Evolutionary conservation across 2,888 invertebrate species (phyloP).

Genomic region (Cataglyphis altisquamis): DNA sequence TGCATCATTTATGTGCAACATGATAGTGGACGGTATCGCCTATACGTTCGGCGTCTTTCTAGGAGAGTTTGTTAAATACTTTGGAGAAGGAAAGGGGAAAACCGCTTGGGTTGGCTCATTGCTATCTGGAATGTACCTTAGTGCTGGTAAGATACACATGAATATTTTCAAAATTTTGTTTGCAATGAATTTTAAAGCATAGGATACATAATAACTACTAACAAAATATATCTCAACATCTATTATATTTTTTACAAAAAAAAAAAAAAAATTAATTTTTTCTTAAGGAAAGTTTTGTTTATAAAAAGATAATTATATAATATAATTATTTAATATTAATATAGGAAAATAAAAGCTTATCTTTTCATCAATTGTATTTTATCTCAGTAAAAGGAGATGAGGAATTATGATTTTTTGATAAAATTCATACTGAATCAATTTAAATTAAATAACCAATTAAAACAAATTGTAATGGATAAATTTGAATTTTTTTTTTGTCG

Average conservation of each 20-base stretch:
- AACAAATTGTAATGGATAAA: background rate
- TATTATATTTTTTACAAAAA: background rate
- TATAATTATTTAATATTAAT: slow-evolving; percentile 12
- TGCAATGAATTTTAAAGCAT: background rate
- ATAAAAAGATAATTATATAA: too few relatives aligned
- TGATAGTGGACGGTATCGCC: slow-evolving; percentile 99
- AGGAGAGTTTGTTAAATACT: slow-evolving; percentile 92
- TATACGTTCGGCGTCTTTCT: slow-evolving; percentile 99
- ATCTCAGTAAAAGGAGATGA: background rate
- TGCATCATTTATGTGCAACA: slow-evolving; percentile 98
- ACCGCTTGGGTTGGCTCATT: slow-evolving; percentile 98
- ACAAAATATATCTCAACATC: slow-evolving; percentile 2
- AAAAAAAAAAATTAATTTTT: slow-evolving; percentile 5
- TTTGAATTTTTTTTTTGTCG: slow-evolving; percentile 42
- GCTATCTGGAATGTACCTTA: slow-evolving; percentile 97
- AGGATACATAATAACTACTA: background rate
- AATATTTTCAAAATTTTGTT: background rate
- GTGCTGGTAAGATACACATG: slow-evolving; percentile 90
- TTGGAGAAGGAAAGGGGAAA: slow-evolving; percentile 94
- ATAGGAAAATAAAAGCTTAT: slow-evolving; percentile 6
- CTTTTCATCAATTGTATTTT: background rate
- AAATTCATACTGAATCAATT: background rate
- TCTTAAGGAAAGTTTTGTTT: slow-evolving; percentile 6
- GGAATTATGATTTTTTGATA: background rate
- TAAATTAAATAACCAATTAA: slow-evolving; percentile 1